Base-by-base conservation (phyloP, 2,797 vertebrate species). In the Parauchenoglanis ngamensis region DNA sequence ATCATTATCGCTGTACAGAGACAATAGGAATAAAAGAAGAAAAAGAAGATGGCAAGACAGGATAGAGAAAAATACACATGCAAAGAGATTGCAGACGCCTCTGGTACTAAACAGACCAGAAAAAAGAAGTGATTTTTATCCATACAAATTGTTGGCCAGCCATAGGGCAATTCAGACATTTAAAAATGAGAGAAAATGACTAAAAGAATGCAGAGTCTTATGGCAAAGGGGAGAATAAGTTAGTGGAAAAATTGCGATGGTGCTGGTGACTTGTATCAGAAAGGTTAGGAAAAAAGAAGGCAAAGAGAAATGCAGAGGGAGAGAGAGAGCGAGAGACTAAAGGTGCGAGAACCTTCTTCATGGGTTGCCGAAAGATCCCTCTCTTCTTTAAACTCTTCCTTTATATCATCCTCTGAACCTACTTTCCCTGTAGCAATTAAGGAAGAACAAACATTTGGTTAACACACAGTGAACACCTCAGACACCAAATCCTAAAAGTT, bases 371-470 rank as follows among this genome's bases (percentile, higher is more conserved):
- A 97, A 8, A 96, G 95, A 91, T 98, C 97, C 93, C 96, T 89
- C 85, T 99, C 98, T 93, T 98, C 97, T 94, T 97, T 97, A 92
- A 97, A 94, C 90, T 98, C 98, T 65, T 98, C 98, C 89, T 97
- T 98, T 83, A 93, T 89, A 40, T 98, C 98, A 85, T 99, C 98
- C 91, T 98, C 98, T 0, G 96, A 95, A 89, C 94, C 94, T 86
- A 97, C 95, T 95, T 98, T 99, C 88, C 97, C 98, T 99, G 86
- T 44, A 31, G 88, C 86, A 76, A 54, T 44, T 85, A 23, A 82
- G 23, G 44, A 49, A 86, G 7, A 70, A 86, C 54, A 86, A 82
- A 75, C 65, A 44, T 85, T 63, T 15, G 59, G 49, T 56, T 75
- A 49, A 46, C 21, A 44, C 31, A 81, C 44, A 46, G 1, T 25